Evolutionary conservation across 2,888 invertebrate species (phyloP).

Genomic region (Noctua fimbriata): DNA sequence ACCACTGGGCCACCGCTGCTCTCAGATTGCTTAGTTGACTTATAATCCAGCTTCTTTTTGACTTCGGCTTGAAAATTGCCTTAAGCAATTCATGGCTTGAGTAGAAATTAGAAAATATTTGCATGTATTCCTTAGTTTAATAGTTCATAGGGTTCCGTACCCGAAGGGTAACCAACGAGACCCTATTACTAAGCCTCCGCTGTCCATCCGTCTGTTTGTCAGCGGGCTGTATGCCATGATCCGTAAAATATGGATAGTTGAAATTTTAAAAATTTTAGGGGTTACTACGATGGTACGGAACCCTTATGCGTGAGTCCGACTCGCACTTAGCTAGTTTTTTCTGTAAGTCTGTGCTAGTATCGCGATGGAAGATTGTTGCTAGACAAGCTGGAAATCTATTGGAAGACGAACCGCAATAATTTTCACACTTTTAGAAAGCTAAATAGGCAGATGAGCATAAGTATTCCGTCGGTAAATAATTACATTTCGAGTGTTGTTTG

Average conservation of each 20-base stretch:
- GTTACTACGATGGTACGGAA: too few relatives aligned
- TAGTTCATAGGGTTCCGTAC: neutral
- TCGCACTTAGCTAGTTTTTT: neutral
- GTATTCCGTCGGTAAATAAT: neutral
- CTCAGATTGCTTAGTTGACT: conserved; percentile 17
- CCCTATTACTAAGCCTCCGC: too few relatives aligned
- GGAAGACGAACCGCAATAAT: neutral
- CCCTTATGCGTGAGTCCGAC: too few relatives aligned
- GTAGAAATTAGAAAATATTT: neutral
- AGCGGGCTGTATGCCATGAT: too few relatives aligned
- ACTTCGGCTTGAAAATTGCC: neutral
- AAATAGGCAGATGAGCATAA: neutral
- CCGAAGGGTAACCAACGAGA: too few relatives aligned
- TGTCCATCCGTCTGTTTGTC: too few relatives aligned
- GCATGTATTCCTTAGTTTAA: neutral
- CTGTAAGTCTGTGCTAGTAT: neutral
- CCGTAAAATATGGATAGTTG: too few relatives aligned
- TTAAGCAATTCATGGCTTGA: neutral
- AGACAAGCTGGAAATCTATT: neutral
- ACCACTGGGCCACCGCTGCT: too few relatives aligned
- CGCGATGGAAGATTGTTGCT: neutral
- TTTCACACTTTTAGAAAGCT: neutral
- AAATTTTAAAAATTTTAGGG: too few relatives aligned
- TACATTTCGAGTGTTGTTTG: neutral
- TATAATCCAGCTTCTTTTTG: conserved; percentile 2